A percentile compares a stretch with the other conserved stretches of the same genome.
These are phyloP conservation scores for Philereme transversata DNA, from an alignment of 2,888 invertebrate genomes.

Conservation along the genomic window DNA sequence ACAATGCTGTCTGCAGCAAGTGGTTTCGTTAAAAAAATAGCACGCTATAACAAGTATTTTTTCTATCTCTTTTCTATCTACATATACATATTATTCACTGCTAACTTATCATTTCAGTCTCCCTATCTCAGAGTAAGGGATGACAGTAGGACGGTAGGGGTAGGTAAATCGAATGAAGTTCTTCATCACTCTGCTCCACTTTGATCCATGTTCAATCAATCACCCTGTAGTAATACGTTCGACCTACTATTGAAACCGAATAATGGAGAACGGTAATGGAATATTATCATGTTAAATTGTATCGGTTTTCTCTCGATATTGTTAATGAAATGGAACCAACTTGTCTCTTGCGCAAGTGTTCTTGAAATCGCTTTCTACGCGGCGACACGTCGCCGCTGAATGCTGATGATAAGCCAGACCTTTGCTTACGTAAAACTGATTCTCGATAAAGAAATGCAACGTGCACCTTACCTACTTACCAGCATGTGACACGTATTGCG, in stretches of 20 bases:
- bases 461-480: constrained; percentile 45
- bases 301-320: constrained; percentile 33
- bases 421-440: constrained; percentile 69
- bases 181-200: background rate
- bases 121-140: too few species aligned
- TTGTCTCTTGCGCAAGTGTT: constrained; percentile 68
- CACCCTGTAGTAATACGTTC: constrained; percentile 8
- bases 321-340: constrained; percentile 63
- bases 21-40: too few species aligned
- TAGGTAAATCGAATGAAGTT: background rate
- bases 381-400: constrained; percentile 56
- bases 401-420: constrained; percentile 62
- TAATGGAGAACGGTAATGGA: constrained; percentile 19
- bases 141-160: too few species aligned
- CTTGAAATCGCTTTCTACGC: constrained; percentile 76
- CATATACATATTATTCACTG: too few species aligned
- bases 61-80: too few species aligned
- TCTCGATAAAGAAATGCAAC: constrained; percentile 49
- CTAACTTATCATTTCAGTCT: too few species aligned
- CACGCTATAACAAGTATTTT: too few species aligned
- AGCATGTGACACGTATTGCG: constrained; percentile 36
- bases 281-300: constrained; percentile 31
- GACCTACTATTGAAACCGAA: constrained; percentile 17
- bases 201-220: constrained; percentile 20
- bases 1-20: too few species aligned